Conservation (phyloP, 2,113 vertebrate genomes). For the Bucco capensis region DNA sequence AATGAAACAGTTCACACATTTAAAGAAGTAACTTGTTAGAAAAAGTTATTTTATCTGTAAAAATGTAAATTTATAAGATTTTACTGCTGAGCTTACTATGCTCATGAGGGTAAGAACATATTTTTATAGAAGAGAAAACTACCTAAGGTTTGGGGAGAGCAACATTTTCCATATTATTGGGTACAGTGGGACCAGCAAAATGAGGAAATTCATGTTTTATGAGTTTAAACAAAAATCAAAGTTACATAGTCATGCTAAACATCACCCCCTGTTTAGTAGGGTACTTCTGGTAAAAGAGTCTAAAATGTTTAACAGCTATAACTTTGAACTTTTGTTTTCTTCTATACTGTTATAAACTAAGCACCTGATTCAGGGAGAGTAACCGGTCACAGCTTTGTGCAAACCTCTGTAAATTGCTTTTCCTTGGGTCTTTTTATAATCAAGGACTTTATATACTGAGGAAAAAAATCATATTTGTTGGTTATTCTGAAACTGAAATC, state of each 20-base stretch:
- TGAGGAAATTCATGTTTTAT: conserved; percentile 68
- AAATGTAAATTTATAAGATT: conserved; percentile 30
- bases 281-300: conserved; percentile 7
- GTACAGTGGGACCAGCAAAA: conserved; percentile 62
- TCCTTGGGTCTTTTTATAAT: not conserved
- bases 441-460: not conserved
- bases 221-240: conserved; percentile 64
- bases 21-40: not conserved
- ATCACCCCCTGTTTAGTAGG: conserved; percentile 9
- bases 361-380: not conserved
- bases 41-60: not conserved
- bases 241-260: conserved; percentile 32
- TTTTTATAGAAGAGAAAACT: conserved; percentile 28
- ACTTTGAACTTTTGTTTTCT: conserved; percentile 13
- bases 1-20: not conserved
- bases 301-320: conserved; percentile 9
- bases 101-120: conserved; percentile 28
- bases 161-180: conserved; percentile 60
- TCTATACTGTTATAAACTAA: conserved; percentile 34
- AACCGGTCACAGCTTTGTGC: not conserved
- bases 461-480: not conserved
- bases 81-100: conserved; percentile 11
- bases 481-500: not conserved
- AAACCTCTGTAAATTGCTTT: not conserved
- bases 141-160: conserved; percentile 1